Conservation (phyloP, 2,113 vertebrate species). For the Colossoma macropomum region DNA sequence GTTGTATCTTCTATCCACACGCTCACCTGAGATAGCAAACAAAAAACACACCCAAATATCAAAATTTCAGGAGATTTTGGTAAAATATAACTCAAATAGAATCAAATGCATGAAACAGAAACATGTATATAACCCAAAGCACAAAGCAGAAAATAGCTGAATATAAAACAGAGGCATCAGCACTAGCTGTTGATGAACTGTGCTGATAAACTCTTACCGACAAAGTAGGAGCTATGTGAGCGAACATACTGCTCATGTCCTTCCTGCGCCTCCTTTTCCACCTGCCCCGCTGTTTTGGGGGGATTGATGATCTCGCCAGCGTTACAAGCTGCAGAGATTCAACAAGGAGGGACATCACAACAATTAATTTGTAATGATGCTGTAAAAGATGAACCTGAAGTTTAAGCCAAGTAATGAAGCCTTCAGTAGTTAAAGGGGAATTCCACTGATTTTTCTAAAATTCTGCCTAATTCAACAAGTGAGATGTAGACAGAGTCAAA, state of each 20-base stretch:
- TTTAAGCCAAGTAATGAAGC: background rate
- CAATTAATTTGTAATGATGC: background rate
- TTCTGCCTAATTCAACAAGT: no score
- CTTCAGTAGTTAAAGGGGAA: background rate
- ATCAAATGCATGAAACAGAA: background rate
- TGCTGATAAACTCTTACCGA: constrained; percentile 69
- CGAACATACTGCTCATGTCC: constrained; percentile 77
- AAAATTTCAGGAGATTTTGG: no score
- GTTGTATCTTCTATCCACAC: constrained; percentile 82
- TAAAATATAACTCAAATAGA: background rate
- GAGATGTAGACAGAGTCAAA: no score
- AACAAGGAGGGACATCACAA: background rate
- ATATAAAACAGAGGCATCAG: background rate
- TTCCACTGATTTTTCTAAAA: no score
- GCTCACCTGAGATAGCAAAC: constrained; percentile 76
- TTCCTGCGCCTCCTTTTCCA: constrained; percentile 76
- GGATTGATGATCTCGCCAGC: constrained; percentile 81
- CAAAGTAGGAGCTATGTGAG: constrained; percentile 82
- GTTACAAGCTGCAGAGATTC: constrained; percentile 51
- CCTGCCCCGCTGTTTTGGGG: constrained; percentile 76
- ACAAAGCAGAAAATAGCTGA: background rate
- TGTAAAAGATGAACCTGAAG: background rate
- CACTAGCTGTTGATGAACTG: background rate
- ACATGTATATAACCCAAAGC: background rate
- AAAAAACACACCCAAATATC: background rate